Percentiles rank a stretch among this genome's conserved stretches.
phyloP scores from a whole-genome alignment of 2,113 vertebrate species.

The Sula dactylatra region DNA sequence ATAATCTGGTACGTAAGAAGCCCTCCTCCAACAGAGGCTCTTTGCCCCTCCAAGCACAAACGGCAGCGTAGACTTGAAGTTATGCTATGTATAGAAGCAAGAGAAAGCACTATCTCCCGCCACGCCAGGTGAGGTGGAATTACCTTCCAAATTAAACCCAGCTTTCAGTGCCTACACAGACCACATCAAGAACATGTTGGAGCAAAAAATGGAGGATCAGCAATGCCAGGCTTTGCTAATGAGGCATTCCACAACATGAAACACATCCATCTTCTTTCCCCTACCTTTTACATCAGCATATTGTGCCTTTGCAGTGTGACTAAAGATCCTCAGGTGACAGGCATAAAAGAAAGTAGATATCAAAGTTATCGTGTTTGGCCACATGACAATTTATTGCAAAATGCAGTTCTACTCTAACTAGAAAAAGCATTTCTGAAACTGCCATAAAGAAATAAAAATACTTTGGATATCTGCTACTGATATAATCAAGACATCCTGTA shows the following conservation, averaged over 20 bases:
- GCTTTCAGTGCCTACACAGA: background rate
- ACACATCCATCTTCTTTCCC: background rate
- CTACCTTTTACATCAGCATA: background rate
- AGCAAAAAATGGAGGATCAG: background rate
- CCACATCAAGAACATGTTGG: background rate
- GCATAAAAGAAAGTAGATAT: background rate
- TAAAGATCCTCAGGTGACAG: background rate
- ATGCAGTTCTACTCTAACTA: background rate
- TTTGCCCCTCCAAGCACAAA: background rate
- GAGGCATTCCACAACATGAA: background rate
- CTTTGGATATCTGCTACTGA: background rate
- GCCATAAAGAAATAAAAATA: background rate
- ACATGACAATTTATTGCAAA: background rate
- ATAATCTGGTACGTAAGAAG: accelerated
- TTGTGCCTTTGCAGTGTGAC: background rate
- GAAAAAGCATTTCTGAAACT: background rate
- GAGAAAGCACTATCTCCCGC: background rate
- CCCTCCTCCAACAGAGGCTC: background rate
- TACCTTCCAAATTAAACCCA: background rate
- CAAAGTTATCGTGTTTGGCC: background rate
- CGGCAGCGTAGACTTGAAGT: background rate
- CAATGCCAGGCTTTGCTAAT: background rate
- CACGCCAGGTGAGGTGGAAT: background rate
- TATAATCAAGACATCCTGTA: background rate
- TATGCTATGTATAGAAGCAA: background rate